Evolutionary conservation across 2,797 vertebrate species (phyloP).

Genomic region (Columba guinea): DNA sequence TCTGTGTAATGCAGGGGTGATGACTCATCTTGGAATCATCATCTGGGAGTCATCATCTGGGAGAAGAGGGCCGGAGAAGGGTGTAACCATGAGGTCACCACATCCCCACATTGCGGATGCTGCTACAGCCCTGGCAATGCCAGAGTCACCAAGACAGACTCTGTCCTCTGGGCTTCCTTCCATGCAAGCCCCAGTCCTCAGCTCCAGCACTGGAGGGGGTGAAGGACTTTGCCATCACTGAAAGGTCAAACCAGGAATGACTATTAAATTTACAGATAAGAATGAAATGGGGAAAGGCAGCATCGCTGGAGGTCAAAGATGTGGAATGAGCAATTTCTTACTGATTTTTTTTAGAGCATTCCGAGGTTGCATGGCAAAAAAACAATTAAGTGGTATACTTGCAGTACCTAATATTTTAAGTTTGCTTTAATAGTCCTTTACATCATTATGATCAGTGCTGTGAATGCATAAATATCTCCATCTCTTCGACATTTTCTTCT

Average conservation of each 20-base stretch:
- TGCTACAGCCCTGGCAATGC: neutral
- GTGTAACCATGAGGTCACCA: neutral
- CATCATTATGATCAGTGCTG: slow-evolving; percentile 40
- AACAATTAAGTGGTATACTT: slow-evolving; percentile 20
- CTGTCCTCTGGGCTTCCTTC: neutral
- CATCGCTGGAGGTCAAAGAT: neutral
- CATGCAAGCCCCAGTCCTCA: neutral
- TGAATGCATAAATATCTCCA: slow-evolving; percentile 57
- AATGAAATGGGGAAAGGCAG: neutral
- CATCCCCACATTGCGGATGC: fast-evolving
- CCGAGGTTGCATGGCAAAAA: neutral
- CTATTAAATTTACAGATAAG: neutral
- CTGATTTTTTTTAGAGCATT: neutral
- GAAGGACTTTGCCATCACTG: neutral
- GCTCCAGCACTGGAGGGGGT: neutral
- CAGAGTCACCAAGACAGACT: neutral
- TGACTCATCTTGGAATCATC: neutral
- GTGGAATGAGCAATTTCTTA: neutral
- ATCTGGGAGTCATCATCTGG: neutral
- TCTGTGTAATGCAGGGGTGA: neutral
- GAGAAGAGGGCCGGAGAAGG: neutral
- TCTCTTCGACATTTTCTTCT: slow-evolving; percentile 44
- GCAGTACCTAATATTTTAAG: slow-evolving; percentile 32
- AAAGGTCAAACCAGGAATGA: neutral
- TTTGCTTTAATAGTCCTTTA: slow-evolving; percentile 60